A percentile compares a stretch with the other conserved stretches of the same genome.
phyloP scores from a whole-genome alignment of 2,797 vertebrate genomes.

The Macropodus opercularis region DNA sequence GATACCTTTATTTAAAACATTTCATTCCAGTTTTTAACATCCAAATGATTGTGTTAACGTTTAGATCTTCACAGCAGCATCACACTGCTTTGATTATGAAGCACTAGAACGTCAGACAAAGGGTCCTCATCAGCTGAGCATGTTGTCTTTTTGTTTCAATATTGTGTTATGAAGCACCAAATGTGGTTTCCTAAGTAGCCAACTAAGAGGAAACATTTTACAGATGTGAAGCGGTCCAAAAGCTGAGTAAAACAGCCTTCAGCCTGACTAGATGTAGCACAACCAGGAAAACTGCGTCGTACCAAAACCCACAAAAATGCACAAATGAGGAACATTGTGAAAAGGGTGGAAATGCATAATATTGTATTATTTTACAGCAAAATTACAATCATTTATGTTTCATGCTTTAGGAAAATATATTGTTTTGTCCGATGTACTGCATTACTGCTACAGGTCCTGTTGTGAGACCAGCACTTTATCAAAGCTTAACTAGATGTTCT shows the following conservation, averaged over 20 bases:
- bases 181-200: neutral
- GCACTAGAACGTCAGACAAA: conserved; percentile 29
- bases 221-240: neutral
- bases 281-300: neutral
- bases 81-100: conserved; percentile 7
- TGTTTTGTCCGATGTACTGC: neutral
- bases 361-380: neutral
- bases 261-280: conserved; percentile 31
- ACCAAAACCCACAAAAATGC: conserved; percentile 7
- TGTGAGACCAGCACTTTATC: conserved; percentile 1
- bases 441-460: neutral
- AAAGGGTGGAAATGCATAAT: neutral
- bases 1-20: conserved; percentile 32
- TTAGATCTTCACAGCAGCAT: conserved; percentile 20
- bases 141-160: conserved; percentile 22
- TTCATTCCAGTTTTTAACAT: conserved; percentile 24
- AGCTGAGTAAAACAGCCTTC: neutral
- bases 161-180: conserved; percentile 14
- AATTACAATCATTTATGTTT: neutral
- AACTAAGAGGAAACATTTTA: neutral
- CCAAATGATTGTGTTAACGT: conserved; percentile 39
- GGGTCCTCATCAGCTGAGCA: conserved; percentile 29
- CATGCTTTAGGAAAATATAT: conserved; percentile 3
- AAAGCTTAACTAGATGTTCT: conserved; percentile 4
- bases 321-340: conserved; percentile 8